Base-by-base conservation (phyloP, 2,888 invertebrate species). In the Arge pagana region DNA sequence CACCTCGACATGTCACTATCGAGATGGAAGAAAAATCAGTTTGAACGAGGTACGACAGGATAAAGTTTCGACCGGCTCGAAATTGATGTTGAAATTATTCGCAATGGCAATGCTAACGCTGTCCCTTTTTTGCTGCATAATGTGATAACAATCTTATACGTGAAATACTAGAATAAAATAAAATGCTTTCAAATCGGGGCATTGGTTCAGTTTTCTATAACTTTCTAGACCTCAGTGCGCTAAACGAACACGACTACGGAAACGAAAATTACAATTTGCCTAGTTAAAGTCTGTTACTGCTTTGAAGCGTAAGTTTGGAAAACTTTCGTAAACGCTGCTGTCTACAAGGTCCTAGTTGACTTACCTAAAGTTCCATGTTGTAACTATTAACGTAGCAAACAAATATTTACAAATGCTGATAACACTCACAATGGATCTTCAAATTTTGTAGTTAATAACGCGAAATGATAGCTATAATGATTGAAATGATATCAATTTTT, bases 351-450 rank as follows among this genome's bases (percentile, higher is more conserved):
- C 31, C 50, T 57, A 58, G 11, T 52, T 48, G 37, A 55, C 30
- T 42, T 54, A 56, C 56, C 55, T 41, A 59, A 59, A 40, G 30
- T 49, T 30, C 31, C 37, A 40, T 55, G 56, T 58, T 37, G 54
- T 53, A 55, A 54, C 58, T 35, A 53, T 54, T 58, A 50, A 54
- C 48, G 54, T 48, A 59, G 54, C 51, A 52, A 63, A 57, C 58
- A 55, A 65, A 59, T 67, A 65, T 67, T 61, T 65, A 65, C 64
- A 65, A 59, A 61, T 56, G 50, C 55, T 56, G 58, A 42, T 53
- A 60, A 59, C 54, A 58, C 54, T 24, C 43, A 56, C 56, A 62
- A 53, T 40, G 56, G 52, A 55, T 59, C 50, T 54, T 55, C 53
- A 37, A 54, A 51, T 41, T 54, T 53, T 48, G 51, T 41, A 41